Percentiles rank a stretch among this genome's conserved stretches.
These are phyloP conservation scores for Octodonta nipae DNA, from an alignment of 2,888 invertebrate species.

Conservation along the genomic window DNA sequence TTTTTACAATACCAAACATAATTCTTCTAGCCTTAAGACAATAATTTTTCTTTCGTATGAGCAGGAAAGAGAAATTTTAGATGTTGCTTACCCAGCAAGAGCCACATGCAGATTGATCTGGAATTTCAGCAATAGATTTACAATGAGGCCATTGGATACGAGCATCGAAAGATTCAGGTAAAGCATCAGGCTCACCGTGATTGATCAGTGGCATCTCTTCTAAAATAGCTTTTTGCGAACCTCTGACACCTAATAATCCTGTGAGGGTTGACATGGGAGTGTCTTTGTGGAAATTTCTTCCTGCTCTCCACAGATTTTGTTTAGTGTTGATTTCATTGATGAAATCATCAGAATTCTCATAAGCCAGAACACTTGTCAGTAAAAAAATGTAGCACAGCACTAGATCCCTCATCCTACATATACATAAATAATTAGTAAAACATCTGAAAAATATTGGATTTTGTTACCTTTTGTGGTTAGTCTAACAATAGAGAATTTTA, in stretches of 20 bases:
- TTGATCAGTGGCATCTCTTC: slow-evolving; percentile 21
- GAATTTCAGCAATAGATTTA: slow-evolving; percentile 61
- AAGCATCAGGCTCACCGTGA: slow-evolving; percentile 30
- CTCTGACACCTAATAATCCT: background rate
- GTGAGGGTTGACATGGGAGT: background rate
- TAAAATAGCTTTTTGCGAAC: background rate
- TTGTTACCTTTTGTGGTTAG: no score
- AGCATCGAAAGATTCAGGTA: slow-evolving; percentile 67
- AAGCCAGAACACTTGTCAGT: no score
- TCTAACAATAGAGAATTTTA: no score
- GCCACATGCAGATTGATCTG: slow-evolving; percentile 73
- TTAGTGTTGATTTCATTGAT: slow-evolving; percentile 44
- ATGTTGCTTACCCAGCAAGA: slow-evolving; percentile 70
- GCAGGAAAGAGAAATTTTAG: no score
- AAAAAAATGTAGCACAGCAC: no score
- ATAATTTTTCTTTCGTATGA: no score
- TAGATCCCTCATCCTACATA: no score
- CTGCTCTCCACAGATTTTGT: slow-evolving; percentile 62
- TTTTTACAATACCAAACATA: no score
- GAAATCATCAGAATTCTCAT: no score
- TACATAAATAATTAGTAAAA: no score
- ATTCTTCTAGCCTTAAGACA: no score
- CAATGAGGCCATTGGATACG: slow-evolving; percentile 65
- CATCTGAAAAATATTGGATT: no score
- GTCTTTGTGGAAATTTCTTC: slow-evolving; percentile 52